Percentiles rank a stretch among this genome's conserved stretches.
Evolutionary conservation across 2,888 invertebrate species (phyloP).

Genomic region (Sabatieria punctata): DNA sequence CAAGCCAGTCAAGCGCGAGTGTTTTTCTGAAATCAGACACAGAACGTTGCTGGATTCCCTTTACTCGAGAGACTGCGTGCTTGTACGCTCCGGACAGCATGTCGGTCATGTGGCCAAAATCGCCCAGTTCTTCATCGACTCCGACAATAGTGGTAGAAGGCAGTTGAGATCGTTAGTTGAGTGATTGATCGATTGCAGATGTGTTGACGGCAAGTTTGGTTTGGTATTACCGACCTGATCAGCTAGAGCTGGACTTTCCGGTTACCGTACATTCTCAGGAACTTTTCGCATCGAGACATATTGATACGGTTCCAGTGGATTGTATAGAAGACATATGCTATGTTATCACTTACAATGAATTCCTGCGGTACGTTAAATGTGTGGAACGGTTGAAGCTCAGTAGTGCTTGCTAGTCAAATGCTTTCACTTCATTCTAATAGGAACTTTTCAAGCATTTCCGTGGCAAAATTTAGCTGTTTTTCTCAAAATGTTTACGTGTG

Average conservation of each 20-base stretch:
- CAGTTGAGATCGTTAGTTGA: no score
- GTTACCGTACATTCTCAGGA: conserved; percentile 38
- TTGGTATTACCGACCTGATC: conserved; percentile 95
- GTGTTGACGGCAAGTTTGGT: conserved; percentile 93
- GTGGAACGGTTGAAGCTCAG: no score
- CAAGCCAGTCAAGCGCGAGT: not conserved
- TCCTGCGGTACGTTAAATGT: conserved; percentile 58
- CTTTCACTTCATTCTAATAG: no score
- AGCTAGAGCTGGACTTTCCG: conserved; percentile 56
- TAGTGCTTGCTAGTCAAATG: no score
- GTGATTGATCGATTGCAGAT: conserved; percentile 47
- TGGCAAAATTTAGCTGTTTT: no score
- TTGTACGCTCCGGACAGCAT: not conserved
- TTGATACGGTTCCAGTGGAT: conserved; percentile 85
- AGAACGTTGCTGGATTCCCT: not conserved
- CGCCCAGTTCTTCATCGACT: not conserved
- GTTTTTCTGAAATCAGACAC: not conserved
- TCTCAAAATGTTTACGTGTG: no score
- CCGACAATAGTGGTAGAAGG: not conserved
- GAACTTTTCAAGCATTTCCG: no score
- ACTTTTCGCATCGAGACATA: conserved; percentile 83
- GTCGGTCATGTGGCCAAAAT: not conserved
- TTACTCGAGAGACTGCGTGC: not conserved
- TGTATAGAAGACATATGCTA: conserved; percentile 95
- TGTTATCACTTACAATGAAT: conserved; percentile 85